These are phyloP conservation scores for Leucopsar rothschildi DNA, from an alignment of 2,113 vertebrate genomes.

Conservation along the genomic window DNA sequence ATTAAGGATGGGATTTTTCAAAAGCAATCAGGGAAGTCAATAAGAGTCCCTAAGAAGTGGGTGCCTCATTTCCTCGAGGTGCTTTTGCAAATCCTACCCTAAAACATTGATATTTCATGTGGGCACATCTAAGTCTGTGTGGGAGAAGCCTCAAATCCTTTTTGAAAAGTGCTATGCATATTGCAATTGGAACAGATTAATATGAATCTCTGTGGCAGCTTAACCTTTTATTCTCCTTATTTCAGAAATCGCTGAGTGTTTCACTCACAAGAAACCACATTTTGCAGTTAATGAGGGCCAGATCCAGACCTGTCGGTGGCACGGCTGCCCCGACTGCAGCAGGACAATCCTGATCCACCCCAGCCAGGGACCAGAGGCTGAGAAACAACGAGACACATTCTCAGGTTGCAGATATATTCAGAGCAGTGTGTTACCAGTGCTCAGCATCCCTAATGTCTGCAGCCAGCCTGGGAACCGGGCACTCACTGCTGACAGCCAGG, in stretches of 20 bases:
- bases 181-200: constrained; percentile 52
- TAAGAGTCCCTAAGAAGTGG: constrained; percentile 2
- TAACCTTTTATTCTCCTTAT: constrained; percentile 38
- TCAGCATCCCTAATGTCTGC: constrained; percentile 7
- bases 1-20: constrained; percentile 13
- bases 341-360: not conserved
- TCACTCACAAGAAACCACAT: not conserved
- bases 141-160: constrained; percentile 36
- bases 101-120: not conserved
- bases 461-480: not conserved
- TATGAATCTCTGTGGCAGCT: not conserved
- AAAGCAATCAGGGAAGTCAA: constrained; percentile 4
- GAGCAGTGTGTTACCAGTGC: not conserved
- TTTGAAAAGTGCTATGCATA: constrained; percentile 6
- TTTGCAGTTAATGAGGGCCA: not conserved
- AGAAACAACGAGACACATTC: not conserved
- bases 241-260: not conserved
- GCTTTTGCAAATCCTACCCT: constrained; percentile 19
- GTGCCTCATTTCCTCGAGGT: constrained; percentile 11
- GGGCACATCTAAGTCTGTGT: not conserved
- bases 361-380: not conserved
- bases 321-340: not conserved
- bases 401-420: constrained; percentile 35
- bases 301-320: not conserved
- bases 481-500: not conserved